These are phyloP conservation scores for Malthinus seriepunctatus DNA, from an alignment of 2,888 invertebrate species.

Conservation along the genomic window DNA sequence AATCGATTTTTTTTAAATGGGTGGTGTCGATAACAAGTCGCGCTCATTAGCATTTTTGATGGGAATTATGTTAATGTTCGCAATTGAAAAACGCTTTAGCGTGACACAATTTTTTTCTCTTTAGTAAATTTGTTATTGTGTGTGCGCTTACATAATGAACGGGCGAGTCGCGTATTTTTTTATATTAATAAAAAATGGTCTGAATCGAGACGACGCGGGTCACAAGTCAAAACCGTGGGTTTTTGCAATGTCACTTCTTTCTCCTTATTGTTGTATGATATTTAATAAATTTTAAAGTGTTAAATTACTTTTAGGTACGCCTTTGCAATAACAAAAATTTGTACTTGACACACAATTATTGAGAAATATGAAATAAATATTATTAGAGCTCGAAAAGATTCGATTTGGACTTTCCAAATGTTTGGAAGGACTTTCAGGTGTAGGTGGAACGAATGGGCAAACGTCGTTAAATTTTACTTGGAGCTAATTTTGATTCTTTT, in stretches of 20 bases:
- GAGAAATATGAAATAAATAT: no score
- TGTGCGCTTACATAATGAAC: slow-evolving; percentile 12
- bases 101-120: slow-evolving; percentile 5
- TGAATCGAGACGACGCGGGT: slow-evolving; percentile 2
- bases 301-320: slow-evolving; percentile 11
- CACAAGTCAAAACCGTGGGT: slow-evolving; percentile 12
- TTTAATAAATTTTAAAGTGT: slow-evolving; percentile 9
- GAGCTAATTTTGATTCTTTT: no score
- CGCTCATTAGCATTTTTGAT: no score
- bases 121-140: slow-evolving; percentile 8
- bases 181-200: slow-evolving; percentile 2
- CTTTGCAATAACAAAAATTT: slow-evolving; percentile 7
- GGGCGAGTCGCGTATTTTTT: slow-evolving; percentile 2
- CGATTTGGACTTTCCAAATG: no score
- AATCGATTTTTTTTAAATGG: no score
- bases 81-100: not conserved
- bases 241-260: slow-evolving; percentile 10
- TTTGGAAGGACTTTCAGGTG: no score
- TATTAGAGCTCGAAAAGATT: no score
- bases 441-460: no score
- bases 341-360: slow-evolving; percentile 5
- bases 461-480: no score
- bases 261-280: slow-evolving; percentile 1
- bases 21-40: no score
- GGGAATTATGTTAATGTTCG: no score